These are phyloP conservation scores for Cassiopea xamachana DNA, from an alignment of 30 jellyfish, hydroid and myxozoan species.

Conservation along the genomic window DNA sequence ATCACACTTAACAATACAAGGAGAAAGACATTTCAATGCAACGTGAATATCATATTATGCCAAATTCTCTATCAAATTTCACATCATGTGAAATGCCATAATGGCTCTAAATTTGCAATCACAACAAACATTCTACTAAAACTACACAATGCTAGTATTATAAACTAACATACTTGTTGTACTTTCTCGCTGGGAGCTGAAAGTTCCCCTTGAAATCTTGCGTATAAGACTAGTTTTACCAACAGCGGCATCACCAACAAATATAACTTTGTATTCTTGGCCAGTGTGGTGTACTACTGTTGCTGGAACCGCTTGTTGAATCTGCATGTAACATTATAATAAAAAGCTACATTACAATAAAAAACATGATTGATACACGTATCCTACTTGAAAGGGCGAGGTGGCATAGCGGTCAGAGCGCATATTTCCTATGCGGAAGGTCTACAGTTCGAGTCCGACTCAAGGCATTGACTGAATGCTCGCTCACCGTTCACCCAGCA, in stretches of 20 bases:
- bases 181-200: constrained; percentile 53
- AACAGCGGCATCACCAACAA: constrained; percentile 91
- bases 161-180: constrained; percentile 56
- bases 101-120: background rate
- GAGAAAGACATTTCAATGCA: too few species aligned
- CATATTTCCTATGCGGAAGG: too few species aligned
- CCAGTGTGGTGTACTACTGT: constrained; percentile 36
- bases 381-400: too few species aligned
- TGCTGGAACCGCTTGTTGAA: constrained; percentile 3
- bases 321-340: background rate
- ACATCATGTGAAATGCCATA: too few species aligned
- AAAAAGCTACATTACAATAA: background rate
- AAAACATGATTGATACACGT: too few species aligned
- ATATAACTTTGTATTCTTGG: constrained; percentile 77
- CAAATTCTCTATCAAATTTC: too few species aligned
- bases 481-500: too few species aligned
- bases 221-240: constrained; percentile 89
- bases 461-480: too few species aligned
- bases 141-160: background rate
- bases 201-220: constrained; percentile 78
- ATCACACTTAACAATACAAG: too few species aligned
- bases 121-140: background rate
- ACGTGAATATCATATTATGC: too few species aligned
- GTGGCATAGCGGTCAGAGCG: too few species aligned
- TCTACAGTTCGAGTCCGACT: too few species aligned